A percentile compares a stretch with the other conserved stretches of the same genome.
These are phyloP conservation scores for Eilema sororculum DNA, from an alignment of 2,888 invertebrate genomes.

Conservation along the genomic window DNA sequence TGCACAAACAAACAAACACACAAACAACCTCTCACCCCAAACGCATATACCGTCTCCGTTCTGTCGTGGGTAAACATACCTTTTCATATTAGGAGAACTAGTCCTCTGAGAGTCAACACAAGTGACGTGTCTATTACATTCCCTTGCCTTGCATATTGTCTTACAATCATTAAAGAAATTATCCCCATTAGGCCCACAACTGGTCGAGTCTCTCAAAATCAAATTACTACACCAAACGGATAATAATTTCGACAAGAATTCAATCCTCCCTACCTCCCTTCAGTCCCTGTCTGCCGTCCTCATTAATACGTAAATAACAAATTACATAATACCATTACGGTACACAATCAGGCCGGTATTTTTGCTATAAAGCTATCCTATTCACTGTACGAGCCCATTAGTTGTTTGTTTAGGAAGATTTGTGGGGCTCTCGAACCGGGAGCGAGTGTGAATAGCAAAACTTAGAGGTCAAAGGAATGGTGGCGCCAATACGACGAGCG, in stretches of 20 bases:
- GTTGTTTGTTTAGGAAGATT: constrained; percentile 60
- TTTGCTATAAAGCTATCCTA: constrained; percentile 44
- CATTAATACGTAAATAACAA: constrained; percentile 22
- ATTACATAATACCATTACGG: constrained; percentile 40
- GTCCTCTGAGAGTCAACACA: too few species aligned
- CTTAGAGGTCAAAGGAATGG: constrained; percentile 40
- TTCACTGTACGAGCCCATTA: constrained; percentile 44
- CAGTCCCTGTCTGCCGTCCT: neutral
- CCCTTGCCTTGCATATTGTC: neutral
- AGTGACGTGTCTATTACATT: neutral
- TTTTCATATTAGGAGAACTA: too few species aligned
- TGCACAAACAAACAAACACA: too few species aligned
- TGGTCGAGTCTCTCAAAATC: neutral
- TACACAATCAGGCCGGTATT: constrained; percentile 39
- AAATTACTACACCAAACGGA: constrained; percentile 17
- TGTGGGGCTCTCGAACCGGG: constrained; percentile 42
- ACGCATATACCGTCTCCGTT: too few species aligned
- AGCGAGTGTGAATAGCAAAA: constrained; percentile 37
- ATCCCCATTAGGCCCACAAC: neutral
- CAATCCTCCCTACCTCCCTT: constrained; percentile 2
- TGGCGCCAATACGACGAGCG: constrained; percentile 51
- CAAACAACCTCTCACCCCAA: too few species aligned
- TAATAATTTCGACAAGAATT: constrained; percentile 14
- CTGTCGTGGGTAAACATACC: too few species aligned
- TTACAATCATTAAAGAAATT: neutral